Base-by-base conservation (phyloP, 1,140 invertebrate genomes). In the Neuroterus valhalla region DNA sequence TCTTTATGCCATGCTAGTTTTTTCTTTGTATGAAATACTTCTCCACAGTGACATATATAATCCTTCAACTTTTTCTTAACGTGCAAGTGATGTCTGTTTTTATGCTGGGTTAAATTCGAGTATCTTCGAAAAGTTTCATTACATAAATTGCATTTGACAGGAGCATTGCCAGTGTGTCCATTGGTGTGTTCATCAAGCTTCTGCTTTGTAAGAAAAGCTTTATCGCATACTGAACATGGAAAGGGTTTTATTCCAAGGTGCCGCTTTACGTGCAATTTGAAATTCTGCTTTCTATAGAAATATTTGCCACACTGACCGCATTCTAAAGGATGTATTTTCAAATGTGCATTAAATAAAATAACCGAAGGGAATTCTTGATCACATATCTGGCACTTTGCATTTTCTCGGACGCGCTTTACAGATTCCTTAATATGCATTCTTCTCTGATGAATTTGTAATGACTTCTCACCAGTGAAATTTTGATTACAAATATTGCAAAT, bases 1-100 rank as follows among this genome's bases (percentile, higher is more conserved):
- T 96, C 96, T 80, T 94, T 93, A 87, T 97, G 96, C 95, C 95
- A 96, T 0, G 92, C 92, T 50, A 96, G 91, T 86, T 96, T 96
- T 68, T 94, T 95, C 84, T 94, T 94, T 26, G 95, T 95, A 77
- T 95, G 94, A 85, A 96, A 93, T 15, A 96, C 92, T 75, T 95
- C 94, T 19, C 95, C 95, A 85, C 95, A 97, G 68, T 93, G 92
- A 81, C 94, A 95, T 81, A 96, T 94, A 82, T 93, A 96, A 85
- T 96, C 95, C 83, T 95, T 94, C 3, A 92, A 79, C 78, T 94
- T 93, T 69, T 92, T 92, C 78, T 94, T 94, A 19, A 93, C 90
- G 77, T 94, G 91, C 17, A 94, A 89, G 82, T 94, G 94, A 84
- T 93, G 92, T 8, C 91, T 89, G 80, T 94, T 95, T 78, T 94